These are phyloP conservation scores for Amphiprion clarkii DNA, from an alignment of 2,797 vertebrate species.

Conservation along the genomic window DNA sequence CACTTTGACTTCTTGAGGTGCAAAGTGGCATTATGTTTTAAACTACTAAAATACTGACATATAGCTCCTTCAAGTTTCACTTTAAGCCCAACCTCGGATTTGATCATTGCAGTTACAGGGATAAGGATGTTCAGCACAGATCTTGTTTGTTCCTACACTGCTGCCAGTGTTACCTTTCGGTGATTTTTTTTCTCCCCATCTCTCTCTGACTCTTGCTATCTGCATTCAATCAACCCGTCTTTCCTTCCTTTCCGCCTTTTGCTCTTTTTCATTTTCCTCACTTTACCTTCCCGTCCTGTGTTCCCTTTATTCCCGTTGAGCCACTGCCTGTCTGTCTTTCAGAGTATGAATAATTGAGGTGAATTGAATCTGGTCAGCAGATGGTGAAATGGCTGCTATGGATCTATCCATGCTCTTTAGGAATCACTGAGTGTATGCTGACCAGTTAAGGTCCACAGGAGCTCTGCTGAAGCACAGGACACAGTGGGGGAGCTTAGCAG, in stretches of 20 bases:
- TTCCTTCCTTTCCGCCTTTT: conserved; percentile 19
- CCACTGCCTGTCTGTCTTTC: conserved; percentile 62
- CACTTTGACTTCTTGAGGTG: too few relatives aligned
- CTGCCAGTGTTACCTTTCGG: background rate
- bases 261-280: conserved; percentile 36
- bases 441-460: conserved; percentile 57
- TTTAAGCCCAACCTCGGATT: background rate
- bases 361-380: conserved; percentile 80
- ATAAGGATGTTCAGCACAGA: background rate
- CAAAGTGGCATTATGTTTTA: too few relatives aligned
- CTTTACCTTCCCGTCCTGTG: conserved; percentile 35
- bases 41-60: too few relatives aligned
- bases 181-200: conserved; percentile 7
- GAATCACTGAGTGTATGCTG: conserved; percentile 60
- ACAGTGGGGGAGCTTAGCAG: background rate
- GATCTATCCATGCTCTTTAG: conserved; percentile 68
- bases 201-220: conserved; percentile 16
- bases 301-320: conserved; percentile 28
- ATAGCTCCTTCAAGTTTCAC: background rate
- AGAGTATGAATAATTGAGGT: conserved; percentile 81
- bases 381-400: conserved; percentile 75
- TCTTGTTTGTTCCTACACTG: background rate
- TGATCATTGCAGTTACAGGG: background rate
- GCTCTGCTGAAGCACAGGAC: conserved; percentile 27
- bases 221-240: conserved; percentile 38